phyloP scores from a whole-genome alignment of 2,113 vertebrate genomes.

The Gila orcuttii region DNA sequence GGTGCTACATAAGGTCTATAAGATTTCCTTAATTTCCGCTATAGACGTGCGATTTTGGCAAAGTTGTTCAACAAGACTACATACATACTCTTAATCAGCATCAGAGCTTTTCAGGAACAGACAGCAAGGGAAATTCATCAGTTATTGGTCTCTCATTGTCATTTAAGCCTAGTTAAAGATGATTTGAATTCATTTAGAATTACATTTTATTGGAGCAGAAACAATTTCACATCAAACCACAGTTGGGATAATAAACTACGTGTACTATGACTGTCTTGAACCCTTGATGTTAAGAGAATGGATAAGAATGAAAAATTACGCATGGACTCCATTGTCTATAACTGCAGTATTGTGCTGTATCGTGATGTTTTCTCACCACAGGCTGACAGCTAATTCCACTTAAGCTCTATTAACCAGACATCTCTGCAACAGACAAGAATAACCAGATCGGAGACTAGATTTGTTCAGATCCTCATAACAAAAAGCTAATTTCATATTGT shows the following conservation, averaged over 20 bases:
- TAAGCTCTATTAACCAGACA: conserved; percentile 37
- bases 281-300: not conserved
- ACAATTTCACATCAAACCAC: not conserved
- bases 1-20: too few relatives aligned
- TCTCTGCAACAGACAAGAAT: conserved; percentile 29
- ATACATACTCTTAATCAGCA: not conserved
- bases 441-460: conserved; percentile 21
- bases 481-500: not conserved
- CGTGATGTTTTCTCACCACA: not conserved
- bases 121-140: not conserved
- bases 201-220: not conserved
- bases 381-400: conserved; percentile 21
- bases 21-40: too few relatives aligned
- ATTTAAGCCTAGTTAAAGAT: not conserved
- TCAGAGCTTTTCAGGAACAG: not conserved
- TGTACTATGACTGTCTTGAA: not conserved
- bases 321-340: not conserved
- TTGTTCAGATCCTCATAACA: not conserved
- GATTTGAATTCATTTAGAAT: not conserved
- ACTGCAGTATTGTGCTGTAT: not conserved
- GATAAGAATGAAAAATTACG: conserved; percentile 1
- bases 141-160: not conserved
- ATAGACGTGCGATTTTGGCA: too few relatives aligned
- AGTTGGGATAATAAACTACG: conserved; percentile 18
- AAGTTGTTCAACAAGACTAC: not conserved